phyloP scores from a whole-genome alignment of 1,140 invertebrate species.

The Sinella curviseta region DNA sequence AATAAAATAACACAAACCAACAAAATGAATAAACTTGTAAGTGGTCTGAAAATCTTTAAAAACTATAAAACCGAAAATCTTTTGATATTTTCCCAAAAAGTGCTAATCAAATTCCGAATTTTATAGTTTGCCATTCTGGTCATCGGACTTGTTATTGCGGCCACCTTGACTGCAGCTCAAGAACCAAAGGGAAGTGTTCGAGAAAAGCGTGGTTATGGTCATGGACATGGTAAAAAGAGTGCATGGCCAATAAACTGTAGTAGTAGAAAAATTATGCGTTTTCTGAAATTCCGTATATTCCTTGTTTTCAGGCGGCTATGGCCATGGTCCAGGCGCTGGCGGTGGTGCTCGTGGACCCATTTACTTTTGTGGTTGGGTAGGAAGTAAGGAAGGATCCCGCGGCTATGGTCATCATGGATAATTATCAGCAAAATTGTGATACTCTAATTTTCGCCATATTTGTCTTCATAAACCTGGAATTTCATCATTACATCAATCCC shows the following conservation, averaged over 20 bases:
- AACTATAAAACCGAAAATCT: no score
- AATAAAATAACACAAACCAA: no score
- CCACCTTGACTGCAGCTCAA: neutral
- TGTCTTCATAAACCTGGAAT: neutral
- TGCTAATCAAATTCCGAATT: no score
- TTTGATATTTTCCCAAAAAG: no score
- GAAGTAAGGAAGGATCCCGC: neutral
- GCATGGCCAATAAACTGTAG: neutral
- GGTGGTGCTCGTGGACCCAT: neutral
- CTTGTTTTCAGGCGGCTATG: neutral
- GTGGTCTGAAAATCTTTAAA: no score
- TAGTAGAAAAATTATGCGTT: neutral
- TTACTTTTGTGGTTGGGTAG: conserved; percentile 19
- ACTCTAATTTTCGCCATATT: neutral
- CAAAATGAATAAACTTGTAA: neutral
- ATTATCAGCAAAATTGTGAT: neutral
- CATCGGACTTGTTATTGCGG: conserved; percentile 4
- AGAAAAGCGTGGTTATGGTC: conserved; percentile 8
- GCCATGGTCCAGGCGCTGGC: conserved; percentile 7
- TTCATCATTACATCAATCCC: neutral
- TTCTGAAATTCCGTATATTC: neutral
- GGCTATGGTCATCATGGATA: conserved; percentile 2
- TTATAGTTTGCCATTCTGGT: neutral
- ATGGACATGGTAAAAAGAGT: conserved; percentile 11
- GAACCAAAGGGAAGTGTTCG: conserved; percentile 16